Base-by-base conservation (phyloP, 2,888 invertebrate species). In the Catocala nupta region DNA sequence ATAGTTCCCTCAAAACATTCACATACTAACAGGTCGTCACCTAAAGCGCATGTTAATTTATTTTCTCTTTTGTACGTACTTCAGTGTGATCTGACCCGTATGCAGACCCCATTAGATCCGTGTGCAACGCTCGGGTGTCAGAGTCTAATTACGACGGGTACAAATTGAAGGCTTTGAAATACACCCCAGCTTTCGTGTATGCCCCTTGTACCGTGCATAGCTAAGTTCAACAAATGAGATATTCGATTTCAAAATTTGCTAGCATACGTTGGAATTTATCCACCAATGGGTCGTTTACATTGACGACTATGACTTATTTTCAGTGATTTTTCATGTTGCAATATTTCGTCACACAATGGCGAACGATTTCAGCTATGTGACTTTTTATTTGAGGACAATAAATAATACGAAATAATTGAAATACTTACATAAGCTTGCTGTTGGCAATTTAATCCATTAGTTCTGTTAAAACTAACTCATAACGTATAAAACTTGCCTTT, bases 151-250 rank as follows among this genome's bases (percentile, higher is more conserved):
- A 87, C 84, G 83, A 74, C 75, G 73, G 83, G 79, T 80, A 84
- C 84, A 87, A 86, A 87, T 87, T 86, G 86, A 85, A 82, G 81
- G 85, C 86, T 87, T 88, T 86, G 86, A 85, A 83, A 85, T 83
- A 82, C 77, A 81, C 77, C 76, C 78, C 71, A 73, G 72, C 69
- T 71, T 71, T 68, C 73, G 68, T 75, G 77, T 77, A 82, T 78
- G 79, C 72, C 71, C 66, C 64, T 71, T 62, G 73, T 72, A 71
- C 63, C 70, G 68, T 64, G 68, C 65, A 65, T 71, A 76, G 71
- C 65, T 71, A 71, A 75, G 68, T 73, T 77, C 73, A 71, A 65
- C 69, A 77, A 81, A 82, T 81, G 78, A 81, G 73, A 71, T 77
- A 65, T 78, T 73, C 66, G 65, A 75, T 73, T 75, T 61, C 63